Evolutionary conservation across 2,797 vertebrate genomes (phyloP).

Genomic region (Galago senegalensis): DNA sequence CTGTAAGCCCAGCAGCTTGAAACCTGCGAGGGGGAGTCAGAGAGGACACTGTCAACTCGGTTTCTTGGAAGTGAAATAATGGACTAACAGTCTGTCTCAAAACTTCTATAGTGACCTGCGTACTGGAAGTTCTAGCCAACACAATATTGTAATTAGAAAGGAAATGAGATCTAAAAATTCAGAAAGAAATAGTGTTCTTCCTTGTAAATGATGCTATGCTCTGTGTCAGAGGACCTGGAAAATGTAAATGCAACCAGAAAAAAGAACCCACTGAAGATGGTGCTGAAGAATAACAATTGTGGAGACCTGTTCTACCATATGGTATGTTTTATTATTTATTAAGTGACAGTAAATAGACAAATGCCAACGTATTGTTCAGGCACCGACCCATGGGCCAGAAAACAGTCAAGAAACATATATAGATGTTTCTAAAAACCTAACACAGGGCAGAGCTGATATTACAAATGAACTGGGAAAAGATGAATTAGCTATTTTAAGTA

Average conservation of each 20-base stretch:
- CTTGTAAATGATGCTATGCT: not conserved
- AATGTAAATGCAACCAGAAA: not conserved
- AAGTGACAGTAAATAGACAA: not conserved
- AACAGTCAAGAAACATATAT: not conserved
- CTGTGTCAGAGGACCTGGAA: not conserved
- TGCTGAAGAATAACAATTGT: not conserved
- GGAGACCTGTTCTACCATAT: not conserved
- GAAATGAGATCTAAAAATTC: conserved; percentile 6
- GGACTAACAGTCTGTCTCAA: too few relatives aligned
- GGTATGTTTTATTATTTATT: not conserved
- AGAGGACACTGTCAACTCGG: too few relatives aligned
- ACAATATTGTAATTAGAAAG: not conserved
- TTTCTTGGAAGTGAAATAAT: too few relatives aligned
- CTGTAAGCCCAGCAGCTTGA: too few relatives aligned
- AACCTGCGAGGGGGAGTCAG: too few relatives aligned
- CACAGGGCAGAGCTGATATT: not conserved
- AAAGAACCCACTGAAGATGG: not conserved
- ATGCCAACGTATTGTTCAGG: not conserved
- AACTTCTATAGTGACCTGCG: too few relatives aligned
- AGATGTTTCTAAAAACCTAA: not conserved
- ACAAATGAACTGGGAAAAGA: not conserved
- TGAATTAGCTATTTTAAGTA: not conserved
- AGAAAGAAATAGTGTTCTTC: not conserved
- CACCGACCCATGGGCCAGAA: not conserved
- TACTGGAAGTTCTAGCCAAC: not conserved